phyloP scores from a whole-genome alignment of 2,113 vertebrate species.

The Phycodurus eques region DNA sequence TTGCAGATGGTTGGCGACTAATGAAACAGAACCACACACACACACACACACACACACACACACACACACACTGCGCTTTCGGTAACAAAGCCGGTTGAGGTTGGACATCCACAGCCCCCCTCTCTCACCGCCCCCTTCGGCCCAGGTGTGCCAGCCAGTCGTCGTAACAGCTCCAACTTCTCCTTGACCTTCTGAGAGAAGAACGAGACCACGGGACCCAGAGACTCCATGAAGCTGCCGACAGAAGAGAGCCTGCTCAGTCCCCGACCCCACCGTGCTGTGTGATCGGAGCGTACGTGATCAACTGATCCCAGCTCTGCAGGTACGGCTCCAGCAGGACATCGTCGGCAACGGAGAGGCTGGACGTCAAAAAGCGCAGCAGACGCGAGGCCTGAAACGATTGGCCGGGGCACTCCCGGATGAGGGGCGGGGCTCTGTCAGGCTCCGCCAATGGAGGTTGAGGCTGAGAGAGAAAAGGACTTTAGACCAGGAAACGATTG shows the following conservation, averaged over 20 bases:
- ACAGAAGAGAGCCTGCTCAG: neutral
- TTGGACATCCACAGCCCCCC: neutral
- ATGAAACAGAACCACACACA: neutral
- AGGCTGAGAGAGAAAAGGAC: constrained; percentile 9
- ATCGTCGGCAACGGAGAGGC: constrained; percentile 7
- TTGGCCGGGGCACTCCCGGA: constrained; percentile 53
- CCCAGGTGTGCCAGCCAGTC: constrained; percentile 43
- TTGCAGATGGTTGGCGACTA: neutral
- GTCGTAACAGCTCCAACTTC: constrained; percentile 39
- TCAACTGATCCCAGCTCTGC: constrained; percentile 63
- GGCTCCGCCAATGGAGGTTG: neutral
- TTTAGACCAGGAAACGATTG: neutral
- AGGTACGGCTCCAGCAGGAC: constrained; percentile 62
- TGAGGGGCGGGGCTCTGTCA: neutral
- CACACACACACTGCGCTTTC: neutral
- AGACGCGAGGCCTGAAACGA: constrained; percentile 52
- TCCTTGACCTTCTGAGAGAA: constrained; percentile 61
- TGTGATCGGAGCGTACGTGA: constrained; percentile 29
- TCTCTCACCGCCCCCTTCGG: constrained; percentile 21
- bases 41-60: neutral
- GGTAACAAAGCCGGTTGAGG: neutral
- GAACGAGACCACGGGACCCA: constrained; percentile 58
- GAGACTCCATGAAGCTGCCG: constrained; percentile 64
- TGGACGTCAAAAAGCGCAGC: constrained; percentile 40
- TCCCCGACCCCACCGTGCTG: neutral